Percentiles rank a stretch among this genome's conserved stretches.
Conservation (phyloP, 2,888 invertebrate genomes). For the Cheilosia pagana region DNA sequence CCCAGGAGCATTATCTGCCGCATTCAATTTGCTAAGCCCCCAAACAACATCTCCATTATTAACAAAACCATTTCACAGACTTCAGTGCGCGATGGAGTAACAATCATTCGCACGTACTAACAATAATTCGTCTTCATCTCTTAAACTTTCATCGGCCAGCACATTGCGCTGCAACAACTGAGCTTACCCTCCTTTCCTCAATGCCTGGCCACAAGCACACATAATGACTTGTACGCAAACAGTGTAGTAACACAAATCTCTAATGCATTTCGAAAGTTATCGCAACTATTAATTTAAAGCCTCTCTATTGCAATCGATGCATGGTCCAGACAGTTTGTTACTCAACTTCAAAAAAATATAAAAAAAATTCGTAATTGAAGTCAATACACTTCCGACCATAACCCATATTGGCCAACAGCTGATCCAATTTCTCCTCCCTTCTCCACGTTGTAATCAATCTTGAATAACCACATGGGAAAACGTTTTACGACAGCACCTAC, state of each 20-base stretch:
- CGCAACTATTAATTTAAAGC: slow-evolving; percentile 4
- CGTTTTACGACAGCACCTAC: slow-evolving; percentile 16
- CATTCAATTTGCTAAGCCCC: too few relatives aligned
- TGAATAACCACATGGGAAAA: slow-evolving; percentile 33
- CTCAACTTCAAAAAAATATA: slow-evolving; percentile 19
- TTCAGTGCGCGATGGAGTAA: too few relatives aligned
- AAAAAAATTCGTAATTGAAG: slow-evolving; percentile 27
- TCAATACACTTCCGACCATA: slow-evolving; percentile 39
- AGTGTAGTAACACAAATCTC: background rate
- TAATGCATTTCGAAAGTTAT: slow-evolving; percentile 10
- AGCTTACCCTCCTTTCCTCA: background rate
- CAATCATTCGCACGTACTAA: too few relatives aligned
- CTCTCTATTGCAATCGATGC: slow-evolving; percentile 2
- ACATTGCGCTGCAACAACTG: background rate
- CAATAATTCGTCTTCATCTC: too few relatives aligned
- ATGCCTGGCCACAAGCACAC: background rate
- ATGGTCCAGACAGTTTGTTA: slow-evolving; percentile 23
- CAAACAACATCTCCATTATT: too few relatives aligned
- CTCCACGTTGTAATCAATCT: slow-evolving; percentile 23
- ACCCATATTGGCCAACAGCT: slow-evolving; percentile 22
- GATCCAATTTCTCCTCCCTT: slow-evolving; percentile 10
- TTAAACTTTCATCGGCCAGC: too few relatives aligned
- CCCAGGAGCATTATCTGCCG: too few relatives aligned
- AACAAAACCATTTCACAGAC: too few relatives aligned
- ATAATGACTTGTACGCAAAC: background rate